Percentiles rank a stretch among this genome's conserved stretches.
These are phyloP conservation scores for Prionailurus viverrinus DNA, from an alignment of 2,113 vertebrate species.

Conservation along the genomic window DNA sequence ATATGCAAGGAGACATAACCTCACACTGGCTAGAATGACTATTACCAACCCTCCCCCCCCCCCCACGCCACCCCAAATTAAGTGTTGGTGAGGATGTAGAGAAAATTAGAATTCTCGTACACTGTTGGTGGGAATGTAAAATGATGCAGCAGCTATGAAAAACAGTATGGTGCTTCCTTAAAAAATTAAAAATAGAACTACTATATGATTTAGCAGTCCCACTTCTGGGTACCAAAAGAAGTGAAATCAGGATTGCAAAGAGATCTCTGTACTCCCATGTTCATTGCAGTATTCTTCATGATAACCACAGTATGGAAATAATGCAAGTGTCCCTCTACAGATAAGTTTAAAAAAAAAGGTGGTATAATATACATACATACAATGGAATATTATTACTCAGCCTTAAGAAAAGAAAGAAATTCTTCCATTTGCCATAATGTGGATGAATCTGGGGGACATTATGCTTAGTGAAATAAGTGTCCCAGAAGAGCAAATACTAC, in stretches of 20 bases:
- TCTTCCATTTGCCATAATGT: not conserved
- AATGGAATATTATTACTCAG: not conserved
- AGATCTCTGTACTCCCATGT: not conserved
- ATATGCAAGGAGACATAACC: not conserved
- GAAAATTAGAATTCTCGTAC: not conserved
- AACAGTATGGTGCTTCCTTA: not conserved
- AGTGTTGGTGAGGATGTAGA: not conserved
- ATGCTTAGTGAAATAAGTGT: not conserved
- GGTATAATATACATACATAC: not conserved
- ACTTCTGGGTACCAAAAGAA: not conserved
- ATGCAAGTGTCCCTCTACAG: not conserved
- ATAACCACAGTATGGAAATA: not conserved
- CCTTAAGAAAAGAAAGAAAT: not conserved
- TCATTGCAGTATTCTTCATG: not conserved
- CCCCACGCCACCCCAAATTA: accelerated
- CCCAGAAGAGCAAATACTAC: not conserved
- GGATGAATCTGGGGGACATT: not conserved
- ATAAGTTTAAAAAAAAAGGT: not conserved
- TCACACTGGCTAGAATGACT: not conserved
- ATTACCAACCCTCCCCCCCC: accelerated
- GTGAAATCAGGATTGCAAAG: not conserved
- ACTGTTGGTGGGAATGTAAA: not conserved
- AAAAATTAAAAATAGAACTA: not conserved
- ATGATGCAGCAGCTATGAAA: not conserved
- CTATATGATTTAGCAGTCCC: not conserved